phyloP scores from a whole-genome alignment of 37 sponge, comb jelly and placozoan species.

The Hormiphora californensis region DNA sequence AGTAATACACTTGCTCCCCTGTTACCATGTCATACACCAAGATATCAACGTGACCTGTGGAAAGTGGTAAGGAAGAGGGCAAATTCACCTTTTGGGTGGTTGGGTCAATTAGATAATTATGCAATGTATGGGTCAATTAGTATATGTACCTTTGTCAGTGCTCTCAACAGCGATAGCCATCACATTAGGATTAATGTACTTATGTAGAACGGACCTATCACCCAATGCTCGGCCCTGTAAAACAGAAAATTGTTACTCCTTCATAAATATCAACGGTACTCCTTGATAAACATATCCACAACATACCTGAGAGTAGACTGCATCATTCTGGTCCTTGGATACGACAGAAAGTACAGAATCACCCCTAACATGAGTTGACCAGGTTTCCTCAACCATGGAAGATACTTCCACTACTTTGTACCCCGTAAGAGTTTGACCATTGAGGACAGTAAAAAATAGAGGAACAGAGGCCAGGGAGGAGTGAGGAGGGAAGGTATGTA shows the following conservation, averaged over 20 bases:
- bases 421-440: neutral
- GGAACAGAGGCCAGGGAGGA: neutral
- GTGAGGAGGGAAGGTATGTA: constrained; percentile 2
- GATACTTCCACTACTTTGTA: too few species aligned
- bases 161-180: constrained; percentile 79
- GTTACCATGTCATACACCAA: constrained; percentile 79
- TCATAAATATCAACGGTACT: too few species aligned
- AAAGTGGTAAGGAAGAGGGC: neutral
- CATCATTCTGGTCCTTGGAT: constrained; percentile 8
- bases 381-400: constrained; percentile 13
- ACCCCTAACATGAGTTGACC: constrained; percentile 27
- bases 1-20: constrained; percentile 69
- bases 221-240: constrained; percentile 63
- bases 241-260: too few species aligned
- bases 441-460: neutral
- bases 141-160: constrained; percentile 26
- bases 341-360: neutral
- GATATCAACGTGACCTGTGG: constrained; percentile 59
- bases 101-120: neutral
- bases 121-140: neutral
- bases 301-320: constrained; percentile 54
- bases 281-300: too few species aligned
- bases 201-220: constrained; percentile 79
- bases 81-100: too few species aligned
- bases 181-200: constrained; percentile 91